A percentile compares a stretch with the other conserved stretches of the same genome.
Conservation (phyloP, 2,888 invertebrate genomes). For the Spilarctia lutea region DNA sequence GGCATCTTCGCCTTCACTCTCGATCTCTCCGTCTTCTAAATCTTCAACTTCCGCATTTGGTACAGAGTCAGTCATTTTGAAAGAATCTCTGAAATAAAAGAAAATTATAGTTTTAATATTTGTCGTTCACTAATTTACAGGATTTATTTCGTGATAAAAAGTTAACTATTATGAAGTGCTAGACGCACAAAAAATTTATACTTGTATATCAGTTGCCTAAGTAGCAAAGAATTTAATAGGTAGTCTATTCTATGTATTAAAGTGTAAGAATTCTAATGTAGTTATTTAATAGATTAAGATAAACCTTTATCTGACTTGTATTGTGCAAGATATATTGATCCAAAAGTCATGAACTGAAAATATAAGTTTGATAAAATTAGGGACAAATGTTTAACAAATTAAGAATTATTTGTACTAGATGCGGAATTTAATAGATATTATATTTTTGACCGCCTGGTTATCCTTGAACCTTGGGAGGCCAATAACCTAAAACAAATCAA, state of each 20-base stretch:
- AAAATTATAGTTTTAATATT: conserved; percentile 19
- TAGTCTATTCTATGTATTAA: background rate
- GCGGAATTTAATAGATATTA: background rate
- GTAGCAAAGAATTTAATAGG: background rate
- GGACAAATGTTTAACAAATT: background rate
- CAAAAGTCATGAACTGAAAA: background rate
- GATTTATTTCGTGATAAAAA: background rate
- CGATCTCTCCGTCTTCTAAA: conserved; percentile 95
- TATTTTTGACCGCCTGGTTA: background rate
- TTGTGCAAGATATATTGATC: background rate
- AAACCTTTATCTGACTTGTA: background rate
- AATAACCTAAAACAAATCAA: background rate
- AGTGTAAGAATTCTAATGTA: background rate
- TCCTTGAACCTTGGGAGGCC: conserved; percentile 6
- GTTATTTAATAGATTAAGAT: background rate
- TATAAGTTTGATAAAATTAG: background rate
- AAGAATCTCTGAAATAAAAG: conserved; percentile 71
- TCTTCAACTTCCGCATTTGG: conserved; percentile 82
- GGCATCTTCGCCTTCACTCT: conserved; percentile 86
- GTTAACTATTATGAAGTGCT: background rate
- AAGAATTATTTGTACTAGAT: background rate
- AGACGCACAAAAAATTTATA: background rate
- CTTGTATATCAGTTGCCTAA: background rate
- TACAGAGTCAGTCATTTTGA: conserved; percentile 72
- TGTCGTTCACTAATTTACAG: background rate